Conservation (phyloP, 2,888 invertebrate genomes). For the Ennomos quercinarius region DNA sequence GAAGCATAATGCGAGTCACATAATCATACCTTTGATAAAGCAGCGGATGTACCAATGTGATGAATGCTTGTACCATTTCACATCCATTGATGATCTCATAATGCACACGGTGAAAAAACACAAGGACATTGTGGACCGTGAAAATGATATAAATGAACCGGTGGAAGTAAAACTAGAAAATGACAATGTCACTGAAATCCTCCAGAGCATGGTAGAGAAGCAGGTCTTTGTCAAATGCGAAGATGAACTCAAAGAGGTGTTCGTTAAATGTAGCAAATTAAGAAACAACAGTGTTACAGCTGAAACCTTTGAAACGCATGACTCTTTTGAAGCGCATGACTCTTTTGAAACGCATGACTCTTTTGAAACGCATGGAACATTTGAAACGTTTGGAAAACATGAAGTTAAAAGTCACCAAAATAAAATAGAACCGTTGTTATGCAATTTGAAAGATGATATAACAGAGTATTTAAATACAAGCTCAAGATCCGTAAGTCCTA, state of each 20-base stretch:
- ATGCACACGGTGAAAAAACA: slow-evolving; percentile 41
- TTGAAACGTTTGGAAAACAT: no score
- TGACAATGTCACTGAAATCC: slow-evolving; percentile 23
- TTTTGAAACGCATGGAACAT: no score
- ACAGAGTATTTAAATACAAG: no score
- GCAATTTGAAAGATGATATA: no score
- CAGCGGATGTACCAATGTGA: slow-evolving; percentile 44
- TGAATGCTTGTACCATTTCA: slow-evolving; percentile 46
- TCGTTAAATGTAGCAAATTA: slow-evolving; percentile 4
- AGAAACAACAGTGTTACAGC: slow-evolving; percentile 10
- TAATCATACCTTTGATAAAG: slow-evolving; percentile 58
- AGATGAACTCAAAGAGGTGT: slow-evolving; percentile 23
- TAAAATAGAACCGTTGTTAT: no score
- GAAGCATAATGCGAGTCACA: slow-evolving; percentile 56
- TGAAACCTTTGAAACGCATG: not conserved
- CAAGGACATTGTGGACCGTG: not conserved
- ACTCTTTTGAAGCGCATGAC: no score
- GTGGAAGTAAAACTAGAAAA: not conserved
- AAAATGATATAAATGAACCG: no score
- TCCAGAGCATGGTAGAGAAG: slow-evolving; percentile 29
- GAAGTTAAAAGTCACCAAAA: no score
- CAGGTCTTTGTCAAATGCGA: slow-evolving; percentile 29
- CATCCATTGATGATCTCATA: slow-evolving; percentile 40
- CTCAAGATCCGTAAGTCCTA: not conserved
- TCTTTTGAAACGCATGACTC: no score